Conservation (phyloP, 1,140 invertebrate genomes). For the Trichoplusia ni region DNA sequence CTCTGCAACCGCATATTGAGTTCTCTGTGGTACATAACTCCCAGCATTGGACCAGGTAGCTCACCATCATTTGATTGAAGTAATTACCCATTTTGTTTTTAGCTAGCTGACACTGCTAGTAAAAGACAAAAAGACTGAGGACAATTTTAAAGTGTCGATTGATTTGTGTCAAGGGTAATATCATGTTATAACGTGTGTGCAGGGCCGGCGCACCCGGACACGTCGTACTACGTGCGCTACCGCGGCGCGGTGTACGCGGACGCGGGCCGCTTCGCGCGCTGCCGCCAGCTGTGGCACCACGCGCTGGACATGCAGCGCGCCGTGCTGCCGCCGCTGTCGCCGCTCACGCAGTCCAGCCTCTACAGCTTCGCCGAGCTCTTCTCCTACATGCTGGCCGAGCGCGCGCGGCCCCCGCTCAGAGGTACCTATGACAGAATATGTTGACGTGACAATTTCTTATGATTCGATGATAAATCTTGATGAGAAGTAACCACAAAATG, state of each 20-base stretch:
- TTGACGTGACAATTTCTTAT: not conserved
- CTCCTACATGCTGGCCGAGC: constrained; percentile 94
- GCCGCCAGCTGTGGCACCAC: constrained; percentile 96
- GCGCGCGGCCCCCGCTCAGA: constrained; percentile 84
- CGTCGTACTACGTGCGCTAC: constrained; percentile 96
- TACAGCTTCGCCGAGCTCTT: constrained; percentile 97
- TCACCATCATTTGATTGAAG: no score
- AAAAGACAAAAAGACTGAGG: no score
- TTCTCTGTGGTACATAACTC: no score
- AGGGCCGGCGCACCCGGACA: constrained; percentile 96
- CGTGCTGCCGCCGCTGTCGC: constrained; percentile 95
- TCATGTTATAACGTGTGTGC: not conserved
- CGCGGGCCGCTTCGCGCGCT: constrained; percentile 94
- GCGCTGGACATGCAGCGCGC: constrained; percentile 98
- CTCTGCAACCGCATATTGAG: not conserved
- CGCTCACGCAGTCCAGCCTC: constrained; percentile 96
- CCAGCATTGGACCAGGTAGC: no score
- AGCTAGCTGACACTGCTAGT: no score
- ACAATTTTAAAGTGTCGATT: not conserved
- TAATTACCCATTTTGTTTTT: no score
- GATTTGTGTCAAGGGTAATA: not conserved
- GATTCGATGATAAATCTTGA: no score
- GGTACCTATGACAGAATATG: no score
- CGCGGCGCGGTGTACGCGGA: constrained; percentile 97
- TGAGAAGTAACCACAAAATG: no score